These are phyloP conservation scores for Cyrtorhinus lividipennis DNA, from an alignment of 1,140 invertebrate genomes.

Conservation along the genomic window DNA sequence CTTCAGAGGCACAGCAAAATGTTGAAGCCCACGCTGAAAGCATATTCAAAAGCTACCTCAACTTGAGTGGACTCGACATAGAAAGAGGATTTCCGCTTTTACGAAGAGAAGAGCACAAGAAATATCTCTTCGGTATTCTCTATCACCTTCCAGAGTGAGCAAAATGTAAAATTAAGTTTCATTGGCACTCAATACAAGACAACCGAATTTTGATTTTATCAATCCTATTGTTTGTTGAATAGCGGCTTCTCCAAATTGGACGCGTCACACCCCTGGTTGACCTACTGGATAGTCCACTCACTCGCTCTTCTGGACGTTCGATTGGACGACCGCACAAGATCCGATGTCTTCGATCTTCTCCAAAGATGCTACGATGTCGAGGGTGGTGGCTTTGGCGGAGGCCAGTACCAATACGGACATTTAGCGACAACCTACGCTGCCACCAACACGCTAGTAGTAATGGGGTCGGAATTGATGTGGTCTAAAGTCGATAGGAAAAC, in stretches of 20 bases:
- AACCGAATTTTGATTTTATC: not conserved
- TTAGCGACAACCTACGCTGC: conserved; percentile 95
- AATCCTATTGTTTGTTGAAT: conserved; percentile 34
- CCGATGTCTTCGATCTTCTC: conserved; percentile 52
- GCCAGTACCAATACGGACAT: conserved; percentile 80
- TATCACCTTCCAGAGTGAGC: conserved; percentile 21
- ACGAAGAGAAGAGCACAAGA: conserved; percentile 48
- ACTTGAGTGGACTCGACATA: conserved; percentile 31
- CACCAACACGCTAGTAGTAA: conserved; percentile 76
- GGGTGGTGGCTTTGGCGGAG: conserved; percentile 85
- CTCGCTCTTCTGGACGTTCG: conserved; percentile 64
- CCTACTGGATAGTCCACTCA: conserved; percentile 90
- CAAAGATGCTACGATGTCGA: conserved; percentile 53
- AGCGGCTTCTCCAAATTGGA: conserved; percentile 54
- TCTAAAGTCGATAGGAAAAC: conserved; percentile 64
- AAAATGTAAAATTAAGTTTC: not conserved
- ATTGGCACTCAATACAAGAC: not conserved
- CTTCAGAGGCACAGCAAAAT: conserved; percentile 33
- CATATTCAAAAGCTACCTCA: conserved; percentile 44
- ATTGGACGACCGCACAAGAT: conserved; percentile 48
- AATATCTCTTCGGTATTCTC: conserved; percentile 48
- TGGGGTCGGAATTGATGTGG: conserved; percentile 77
- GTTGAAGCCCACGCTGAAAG: conserved; percentile 49
- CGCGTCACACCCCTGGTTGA: conserved; percentile 86
- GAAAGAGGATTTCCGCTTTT: conserved; percentile 44